Evolutionary conservation across 2,113 vertebrate genomes (phyloP), one percentile per base, ranked within the genome.

Genomic region (Thryonomys swinderianus): DNA sequence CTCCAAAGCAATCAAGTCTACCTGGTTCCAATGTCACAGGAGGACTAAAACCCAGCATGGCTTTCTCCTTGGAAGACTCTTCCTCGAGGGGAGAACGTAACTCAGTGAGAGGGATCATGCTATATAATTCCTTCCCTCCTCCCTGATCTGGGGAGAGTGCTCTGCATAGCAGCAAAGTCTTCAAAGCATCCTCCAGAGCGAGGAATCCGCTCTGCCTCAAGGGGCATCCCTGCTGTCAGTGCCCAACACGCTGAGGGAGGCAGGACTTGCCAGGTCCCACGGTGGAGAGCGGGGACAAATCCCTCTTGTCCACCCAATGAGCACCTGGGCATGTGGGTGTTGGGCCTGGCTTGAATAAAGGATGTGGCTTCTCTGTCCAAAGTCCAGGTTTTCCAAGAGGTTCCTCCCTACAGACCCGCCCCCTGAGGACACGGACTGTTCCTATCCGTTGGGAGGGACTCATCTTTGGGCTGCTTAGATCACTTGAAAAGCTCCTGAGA

Each of bases 251-350:
- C 8, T 8, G 27, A 86, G 20, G 89, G 45, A 71, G 32, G 45
- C 37, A 5, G 5, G 42, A 30, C 45, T 88, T 37, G 3, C 17
- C 18, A 16, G 21, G 61, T 12, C 55, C 62, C 87, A 16, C 10
- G 20, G 55, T 0, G 18, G 59, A 87, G 34, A 2, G 0, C 6
- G 9, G 61, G 61, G 13, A 11, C 27, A 4, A 61, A 17, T 64
- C 48, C 25, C 45, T 59, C 32, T 16, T 0, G 0, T 0, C 48
- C 14, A 71, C 53, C 18, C 2, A 3, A 2, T 0, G 12, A 20
- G 34, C 57, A n/a, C 14, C 45, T 20, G 1, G 21, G 40, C 9
- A 0, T 14, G 9, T 13, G 23, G 30, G 17, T 11, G 67, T 20
- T 27, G 34, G 25, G 40, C 1, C 0, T 0, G 5, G 55, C 32